Evolutionary conservation across 2,888 invertebrate species (phyloP), one percentile per base, ranked within the genome.

Genomic region (Magallana nippona): DNA sequence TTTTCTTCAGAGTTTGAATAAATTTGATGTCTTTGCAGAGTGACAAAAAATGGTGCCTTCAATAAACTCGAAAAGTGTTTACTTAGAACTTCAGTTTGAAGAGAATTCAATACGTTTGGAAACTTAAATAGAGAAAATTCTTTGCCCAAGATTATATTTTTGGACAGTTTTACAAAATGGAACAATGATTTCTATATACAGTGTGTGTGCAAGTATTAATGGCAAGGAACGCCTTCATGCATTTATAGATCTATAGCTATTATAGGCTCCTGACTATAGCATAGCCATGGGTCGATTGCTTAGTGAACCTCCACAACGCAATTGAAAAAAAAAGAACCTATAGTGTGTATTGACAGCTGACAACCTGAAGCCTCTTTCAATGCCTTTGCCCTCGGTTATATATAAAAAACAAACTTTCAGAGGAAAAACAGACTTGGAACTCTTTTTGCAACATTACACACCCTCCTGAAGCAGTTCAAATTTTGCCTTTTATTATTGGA

Each of bases 321-420:
- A 32, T 71, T 71, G 32, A 71, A 32, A 71, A 71, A 71, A 60
- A 60, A 60, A 71, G 32, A 71, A 71, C 63, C 63, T 71, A 71
- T 32, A 71, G 27, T 71, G 71, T 71, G 71, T 71, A 71, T 71
- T 71, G 27, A 71, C 71, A 71, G 15, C 27, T 32, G 5, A 13
- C 27, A 27, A 71, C 19, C 8, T 15, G 32, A 44, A 44, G 44
- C 44, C 44, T 44, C 44, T 44, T 44, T 44, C 27, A 71, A 2
- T 27, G 71, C 15, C 32, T 27, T 44, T 44, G 44, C 44, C 44
- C 44, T 44, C 10, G 44, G 44, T 44, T 44, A 44, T 8, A 44
- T 44, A 8, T 44, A 44, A 44, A 44, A 44, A 44, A 44, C 44
- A 3, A 44, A 44, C 44, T 44, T 0, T 44, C 44, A 44, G 44